Percentiles rank a stretch among this genome's conserved stretches.
Conservation (phyloP, 30 jellyfish, hydroid and myxozoan species). For the Pseudorhiza aurosa region DNA sequence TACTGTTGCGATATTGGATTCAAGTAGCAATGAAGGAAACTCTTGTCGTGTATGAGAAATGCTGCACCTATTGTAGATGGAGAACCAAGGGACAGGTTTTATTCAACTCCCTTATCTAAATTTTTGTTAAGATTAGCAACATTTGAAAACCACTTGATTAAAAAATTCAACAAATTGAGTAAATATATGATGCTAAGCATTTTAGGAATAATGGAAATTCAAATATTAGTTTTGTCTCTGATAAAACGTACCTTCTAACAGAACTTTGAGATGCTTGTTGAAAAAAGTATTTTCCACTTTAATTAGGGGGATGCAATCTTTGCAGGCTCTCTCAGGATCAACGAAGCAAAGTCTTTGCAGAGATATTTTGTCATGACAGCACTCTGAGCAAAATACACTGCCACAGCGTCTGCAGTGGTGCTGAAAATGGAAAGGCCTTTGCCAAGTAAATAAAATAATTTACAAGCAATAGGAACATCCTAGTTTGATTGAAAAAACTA, state of each 20-base stretch:
- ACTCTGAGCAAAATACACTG: slow-evolving; percentile 73
- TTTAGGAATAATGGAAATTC: no score
- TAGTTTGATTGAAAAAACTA: no score
- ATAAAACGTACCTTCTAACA: slow-evolving; percentile 56
- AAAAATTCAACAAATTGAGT: no score
- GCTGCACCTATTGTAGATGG: slow-evolving; percentile 7
- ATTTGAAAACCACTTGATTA: no score
- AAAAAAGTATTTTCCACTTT: slow-evolving; percentile 76
- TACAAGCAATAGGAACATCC: background rate
- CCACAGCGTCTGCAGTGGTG: slow-evolving; percentile 99
- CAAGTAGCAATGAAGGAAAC: background rate
- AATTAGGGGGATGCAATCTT: slow-evolving; percentile 70
- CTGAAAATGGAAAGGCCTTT: slow-evolving; percentile 29
- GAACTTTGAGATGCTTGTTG: slow-evolving; percentile 53
- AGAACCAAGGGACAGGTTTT: no score
- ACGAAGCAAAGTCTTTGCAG: slow-evolving; percentile 81
- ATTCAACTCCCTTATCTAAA: no score
- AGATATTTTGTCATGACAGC: slow-evolving; percentile 65
- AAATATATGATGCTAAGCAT: no score
- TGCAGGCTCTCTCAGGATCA: slow-evolving; percentile 93
- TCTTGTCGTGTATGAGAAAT: background rate
- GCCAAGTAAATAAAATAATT: background rate
- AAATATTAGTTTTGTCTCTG: no score
- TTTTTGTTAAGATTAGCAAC: no score
- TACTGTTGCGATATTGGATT: background rate